These are phyloP conservation scores for Pemphredon lugubris DNA, from an alignment of 2,888 invertebrate species.

Conservation along the genomic window DNA sequence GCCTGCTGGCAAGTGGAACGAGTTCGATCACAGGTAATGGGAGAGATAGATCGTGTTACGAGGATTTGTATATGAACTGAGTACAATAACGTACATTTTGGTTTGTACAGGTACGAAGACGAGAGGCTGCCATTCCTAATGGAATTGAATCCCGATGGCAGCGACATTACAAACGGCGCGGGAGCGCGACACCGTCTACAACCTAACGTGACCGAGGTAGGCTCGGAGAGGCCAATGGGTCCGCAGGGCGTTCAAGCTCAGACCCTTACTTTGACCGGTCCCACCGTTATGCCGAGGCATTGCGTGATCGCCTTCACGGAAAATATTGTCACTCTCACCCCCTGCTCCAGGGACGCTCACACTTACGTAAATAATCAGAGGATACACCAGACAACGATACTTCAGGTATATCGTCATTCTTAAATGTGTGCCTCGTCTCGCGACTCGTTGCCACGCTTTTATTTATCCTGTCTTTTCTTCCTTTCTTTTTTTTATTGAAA, in stretches of 20 bases:
- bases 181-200: slow-evolving; percentile 83
- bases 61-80: neutral
- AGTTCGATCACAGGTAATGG: slow-evolving; percentile 77
- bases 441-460: no score
- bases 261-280: slow-evolving; percentile 90
- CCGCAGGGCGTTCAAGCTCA: slow-evolving; percentile 80
- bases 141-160: slow-evolving; percentile 91
- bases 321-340: slow-evolving; percentile 96
- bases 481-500: slow-evolving; percentile 6
- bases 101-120: slow-evolving; percentile 83
- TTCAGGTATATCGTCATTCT: slow-evolving; percentile 86
- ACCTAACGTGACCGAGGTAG: slow-evolving; percentile 87
- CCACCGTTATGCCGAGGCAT: slow-evolving; percentile 96
- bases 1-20: slow-evolving; percentile 84
- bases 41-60: neutral
- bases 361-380: slow-evolving; percentile 97
- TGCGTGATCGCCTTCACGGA: slow-evolving; percentile 96
- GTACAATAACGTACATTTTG: no score
- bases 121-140: slow-evolving; percentile 86
- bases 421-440: no score
- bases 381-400: slow-evolving; percentile 94
- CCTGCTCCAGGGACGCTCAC: slow-evolving; percentile 95
- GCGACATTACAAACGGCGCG: slow-evolving; percentile 78
- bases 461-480: no score
- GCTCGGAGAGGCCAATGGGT: slow-evolving; percentile 89